Evolutionary conservation across 2,888 invertebrate species (phyloP).

Genomic region (Drosophila demipolita): DNA sequence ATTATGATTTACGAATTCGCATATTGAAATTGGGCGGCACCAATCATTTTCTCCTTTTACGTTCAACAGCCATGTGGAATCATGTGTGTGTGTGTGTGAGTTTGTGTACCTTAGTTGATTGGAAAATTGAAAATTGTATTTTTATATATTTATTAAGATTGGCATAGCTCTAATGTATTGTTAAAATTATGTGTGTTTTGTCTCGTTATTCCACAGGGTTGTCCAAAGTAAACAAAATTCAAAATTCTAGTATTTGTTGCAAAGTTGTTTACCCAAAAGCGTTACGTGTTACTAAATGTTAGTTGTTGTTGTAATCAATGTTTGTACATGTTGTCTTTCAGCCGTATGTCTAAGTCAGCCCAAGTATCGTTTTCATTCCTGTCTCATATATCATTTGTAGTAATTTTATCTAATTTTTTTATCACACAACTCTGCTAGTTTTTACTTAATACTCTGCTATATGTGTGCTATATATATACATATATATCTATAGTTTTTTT

Average conservation of each 20-base stretch:
- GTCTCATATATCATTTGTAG: conserved; percentile 68
- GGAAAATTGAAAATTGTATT: conserved; percentile 16
- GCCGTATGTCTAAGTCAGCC: conserved; percentile 53
- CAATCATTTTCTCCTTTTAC: conserved; percentile 25
- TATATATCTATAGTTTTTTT: conserved; percentile 23
- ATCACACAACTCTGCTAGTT: conserved; percentile 14
- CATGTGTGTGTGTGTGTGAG: conserved; percentile 36
- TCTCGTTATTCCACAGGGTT: conserved; percentile 72
- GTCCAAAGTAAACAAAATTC: conserved; percentile 20
- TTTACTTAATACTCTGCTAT: conserved; percentile 17
- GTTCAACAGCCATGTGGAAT: conserved; percentile 67
- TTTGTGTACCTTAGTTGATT: conserved; percentile 37
- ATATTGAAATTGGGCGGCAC: conserved; percentile 50
- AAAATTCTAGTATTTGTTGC: conserved; percentile 51
- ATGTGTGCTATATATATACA: conserved; percentile 9
- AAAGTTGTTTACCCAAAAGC: conserved; percentile 58
- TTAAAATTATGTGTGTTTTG: conserved; percentile 21
- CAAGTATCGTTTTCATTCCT: conserved; percentile 43
- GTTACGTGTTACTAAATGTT: conserved; percentile 64
- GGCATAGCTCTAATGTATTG: conserved; percentile 29
- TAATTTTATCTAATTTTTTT: conserved; percentile 22
- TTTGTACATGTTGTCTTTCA: conserved; percentile 72
- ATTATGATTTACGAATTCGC: conserved; percentile 70
- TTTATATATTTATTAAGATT: conserved; percentile 44
- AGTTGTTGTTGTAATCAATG: conserved; percentile 80